Base-by-base conservation (phyloP, 2,797 vertebrate species). In the Sternarchorhynchus goeldii region DNA sequence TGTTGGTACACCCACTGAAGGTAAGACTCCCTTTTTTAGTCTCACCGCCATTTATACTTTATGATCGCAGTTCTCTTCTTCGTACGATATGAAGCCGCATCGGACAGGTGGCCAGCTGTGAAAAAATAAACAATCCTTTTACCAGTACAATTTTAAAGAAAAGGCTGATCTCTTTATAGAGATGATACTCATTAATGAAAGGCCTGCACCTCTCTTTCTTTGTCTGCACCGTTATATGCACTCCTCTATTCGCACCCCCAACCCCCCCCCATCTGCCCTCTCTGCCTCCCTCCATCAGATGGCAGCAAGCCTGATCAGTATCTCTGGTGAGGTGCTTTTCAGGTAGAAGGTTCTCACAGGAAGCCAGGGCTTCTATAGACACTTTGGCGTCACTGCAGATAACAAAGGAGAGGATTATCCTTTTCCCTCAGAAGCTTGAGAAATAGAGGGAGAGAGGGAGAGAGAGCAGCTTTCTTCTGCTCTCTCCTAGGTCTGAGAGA, bases 351-450 rank as follows among this genome's bases (percentile, higher is more conserved):
- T 79, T 62, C 73, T 65, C 58, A 69, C 73, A 78, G 75, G 71
- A 75, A 75, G 62, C 74, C 77, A 83, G 73, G 57, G 77, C 64
- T 84, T 81, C 73, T 78, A 82, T 77, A 83, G 82, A 80, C 79
- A 80, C 77, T 36, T 64, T 79, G 82, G 84, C 80, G 74, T 86
- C 86, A 79, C 73, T 25, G 63, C 21, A 50, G 62, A 72, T 75
- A 81, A 86, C 86, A 86, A 85, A 85, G 84, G 36, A 62, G 53
- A 56, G 74, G 82, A 84, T 87, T 85, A 82, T 85, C 63, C 56
- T 75, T 55, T 58, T 56, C 60, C 76, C 73, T 76, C 64, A 32
- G 62, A 64, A 79, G 76, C 36, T 71, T 76, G 53, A 81, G 60
- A 80, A 71, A 72, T n/a, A 71, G 71, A 60, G 56, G 57, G 58